A percentile compares a stretch with the other conserved stretches of the same genome.
These are phyloP conservation scores for Salarias fasciatus DNA, from an alignment of 2,797 vertebrate species.

Conservation along the genomic window DNA sequence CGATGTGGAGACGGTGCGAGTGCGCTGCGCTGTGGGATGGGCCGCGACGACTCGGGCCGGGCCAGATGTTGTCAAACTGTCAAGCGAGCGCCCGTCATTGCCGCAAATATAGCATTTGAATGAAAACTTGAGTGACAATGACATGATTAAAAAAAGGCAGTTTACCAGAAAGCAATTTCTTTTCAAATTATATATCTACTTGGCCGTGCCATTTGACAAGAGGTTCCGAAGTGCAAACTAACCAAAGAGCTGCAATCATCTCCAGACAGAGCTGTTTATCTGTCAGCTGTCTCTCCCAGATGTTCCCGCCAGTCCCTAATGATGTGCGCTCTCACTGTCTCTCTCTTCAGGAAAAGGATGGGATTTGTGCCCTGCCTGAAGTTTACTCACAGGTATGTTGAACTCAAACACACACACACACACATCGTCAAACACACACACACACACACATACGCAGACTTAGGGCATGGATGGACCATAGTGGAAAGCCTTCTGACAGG, in stretches of 20 bases:
- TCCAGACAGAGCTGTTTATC: slow-evolving; percentile 52
- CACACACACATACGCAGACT: slow-evolving; percentile 47
- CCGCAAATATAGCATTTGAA: slow-evolving; percentile 37
- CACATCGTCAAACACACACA: slow-evolving; percentile 23
- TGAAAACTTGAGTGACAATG: slow-evolving; percentile 36
- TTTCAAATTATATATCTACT: slow-evolving; percentile 26
- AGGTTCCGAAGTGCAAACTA: slow-evolving; percentile 42
- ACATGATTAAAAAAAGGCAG: slow-evolving; percentile 30
- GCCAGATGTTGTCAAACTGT: slow-evolving; percentile 55
- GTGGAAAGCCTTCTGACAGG: slow-evolving; percentile 74
- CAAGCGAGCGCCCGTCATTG: slow-evolving; percentile 25
- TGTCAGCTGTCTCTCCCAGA: slow-evolving; percentile 65
- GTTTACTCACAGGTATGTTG: slow-evolving; percentile 51
- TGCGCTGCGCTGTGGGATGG: slow-evolving; percentile 22
- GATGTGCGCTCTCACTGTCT: slow-evolving; percentile 35
- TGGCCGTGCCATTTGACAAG: slow-evolving; percentile 37
- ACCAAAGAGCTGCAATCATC: slow-evolving; percentile 40
- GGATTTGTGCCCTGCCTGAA: slow-evolving; percentile 31
- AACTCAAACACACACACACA: too few relatives aligned
- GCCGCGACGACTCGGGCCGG: slow-evolving; percentile 22
- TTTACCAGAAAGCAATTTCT: slow-evolving; percentile 47
- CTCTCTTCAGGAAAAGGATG: slow-evolving; percentile 11
- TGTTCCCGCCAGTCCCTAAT: slow-evolving; percentile 61
- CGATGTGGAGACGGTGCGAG: slow-evolving; percentile 6
- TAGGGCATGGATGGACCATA: slow-evolving; percentile 54